Evolutionary conservation across 2,888 invertebrate species (phyloP).

Genomic region (Camptogramma bilineatum): DNA sequence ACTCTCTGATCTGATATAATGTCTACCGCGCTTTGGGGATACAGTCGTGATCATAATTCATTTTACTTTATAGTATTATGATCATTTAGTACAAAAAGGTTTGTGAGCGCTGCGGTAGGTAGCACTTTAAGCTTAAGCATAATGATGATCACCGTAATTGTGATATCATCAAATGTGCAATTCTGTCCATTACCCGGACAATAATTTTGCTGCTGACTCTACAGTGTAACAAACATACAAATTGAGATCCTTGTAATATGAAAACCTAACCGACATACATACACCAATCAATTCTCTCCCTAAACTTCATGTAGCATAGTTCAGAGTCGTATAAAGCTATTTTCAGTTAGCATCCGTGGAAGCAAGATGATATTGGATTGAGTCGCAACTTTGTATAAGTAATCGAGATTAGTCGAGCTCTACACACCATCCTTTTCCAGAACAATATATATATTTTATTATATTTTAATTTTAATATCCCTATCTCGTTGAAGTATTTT

Average conservation of each 20-base stretch:
- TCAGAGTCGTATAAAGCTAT: constrained; percentile 40
- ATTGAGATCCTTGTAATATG: constrained; percentile 49
- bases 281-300: constrained; percentile 45
- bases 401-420: constrained; percentile 74
- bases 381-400: constrained; percentile 81
- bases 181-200: constrained; percentile 52
- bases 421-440: constrained; percentile 76
- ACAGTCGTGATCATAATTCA: too few species aligned
- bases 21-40: too few species aligned
- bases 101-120: constrained; percentile 61
- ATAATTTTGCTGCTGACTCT: constrained; percentile 59
- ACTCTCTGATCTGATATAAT: too few species aligned
- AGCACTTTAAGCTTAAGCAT: constrained; percentile 49
- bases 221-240: constrained; percentile 68
- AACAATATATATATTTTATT: constrained; percentile 82
- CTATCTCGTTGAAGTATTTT: constrained; percentile 58
- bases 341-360: constrained; percentile 50
- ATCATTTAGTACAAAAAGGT: not conserved
- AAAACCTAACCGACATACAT: constrained; percentile 39
- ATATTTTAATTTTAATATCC: constrained; percentile 81
- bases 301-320: constrained; percentile 37
- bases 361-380: constrained; percentile 65
- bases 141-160: constrained; percentile 49
- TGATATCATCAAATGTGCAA: constrained; percentile 46
- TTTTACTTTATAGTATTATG: not conserved